phyloP scores from a whole-genome alignment of 2,797 vertebrate genomes.

The Ctenopoma kingsleyae region DNA sequence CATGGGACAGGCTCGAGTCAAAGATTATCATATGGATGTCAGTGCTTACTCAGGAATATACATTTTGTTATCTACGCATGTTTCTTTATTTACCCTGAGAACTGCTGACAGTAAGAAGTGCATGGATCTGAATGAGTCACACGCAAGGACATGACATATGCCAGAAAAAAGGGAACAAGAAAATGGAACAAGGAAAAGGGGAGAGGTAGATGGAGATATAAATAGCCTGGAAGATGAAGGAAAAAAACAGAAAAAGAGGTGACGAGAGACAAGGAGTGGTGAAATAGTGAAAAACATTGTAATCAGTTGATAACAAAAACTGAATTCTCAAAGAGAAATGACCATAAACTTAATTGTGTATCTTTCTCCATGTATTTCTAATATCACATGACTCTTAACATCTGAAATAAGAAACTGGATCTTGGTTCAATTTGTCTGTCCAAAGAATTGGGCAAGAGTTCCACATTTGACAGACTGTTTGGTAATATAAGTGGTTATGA shows the following conservation, averaged over 20 bases:
- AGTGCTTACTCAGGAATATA: slow-evolving; percentile 59
- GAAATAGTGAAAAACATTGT: neutral
- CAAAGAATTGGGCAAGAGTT: too few species aligned
- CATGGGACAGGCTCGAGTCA: slow-evolving; percentile 45
- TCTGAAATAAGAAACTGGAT: neutral
- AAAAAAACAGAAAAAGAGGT: neutral
- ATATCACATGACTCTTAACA: neutral
- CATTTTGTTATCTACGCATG: slow-evolving; percentile 32
- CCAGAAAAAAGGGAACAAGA: slow-evolving; percentile 24
- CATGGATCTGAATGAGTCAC: slow-evolving; percentile 51
- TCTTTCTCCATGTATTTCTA: neutral
- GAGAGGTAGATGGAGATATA: slow-evolving; percentile 4
- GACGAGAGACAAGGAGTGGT: neutral
- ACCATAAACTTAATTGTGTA: neutral
- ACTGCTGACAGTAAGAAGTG: slow-evolving; percentile 56
- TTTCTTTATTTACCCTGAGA: slow-evolving; percentile 61
- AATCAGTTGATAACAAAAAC: slow-evolving; percentile 19
- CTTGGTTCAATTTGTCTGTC: too few species aligned
- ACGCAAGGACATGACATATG: slow-evolving; percentile 39
- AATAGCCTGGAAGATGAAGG: neutral
- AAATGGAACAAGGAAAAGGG: slow-evolving; percentile 5
- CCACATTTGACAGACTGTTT: too few species aligned
- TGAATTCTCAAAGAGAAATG: neutral
- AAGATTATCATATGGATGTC: slow-evolving; percentile 41
- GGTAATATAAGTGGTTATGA: too few species aligned